phyloP scores from a whole-genome alignment of 2,888 invertebrate genomes.

The Parascotia fuliginaria region DNA sequence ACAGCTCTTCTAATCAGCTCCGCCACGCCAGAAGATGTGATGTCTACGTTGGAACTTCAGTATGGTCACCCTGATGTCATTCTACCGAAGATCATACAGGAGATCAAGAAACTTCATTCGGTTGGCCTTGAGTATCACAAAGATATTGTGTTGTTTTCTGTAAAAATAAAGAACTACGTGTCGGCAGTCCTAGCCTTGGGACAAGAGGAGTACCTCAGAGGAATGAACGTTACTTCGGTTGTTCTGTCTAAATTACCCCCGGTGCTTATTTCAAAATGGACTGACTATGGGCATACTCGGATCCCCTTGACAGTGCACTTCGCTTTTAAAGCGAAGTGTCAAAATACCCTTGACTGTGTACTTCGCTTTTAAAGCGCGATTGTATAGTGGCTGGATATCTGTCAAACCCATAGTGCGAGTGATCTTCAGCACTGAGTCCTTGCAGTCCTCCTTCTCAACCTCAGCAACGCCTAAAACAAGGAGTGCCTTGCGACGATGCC shows the following conservation, averaged over 20 bases:
- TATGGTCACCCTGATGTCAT: background rate
- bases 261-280: background rate
- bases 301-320: too few species aligned
- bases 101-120: slow-evolving; percentile 5
- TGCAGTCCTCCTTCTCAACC: too few species aligned
- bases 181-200: slow-evolving; percentile 1
- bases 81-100: slow-evolving; percentile 1
- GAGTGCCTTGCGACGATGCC: too few species aligned
- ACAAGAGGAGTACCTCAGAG: slow-evolving; percentile 3
- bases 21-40: background rate
- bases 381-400: too few species aligned
- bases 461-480: too few species aligned
- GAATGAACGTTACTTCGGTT: background rate
- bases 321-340: too few species aligned
- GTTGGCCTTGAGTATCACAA: slow-evolving; percentile 1
- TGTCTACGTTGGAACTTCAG: background rate
- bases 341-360: too few species aligned
- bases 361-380: too few species aligned
- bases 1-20: background rate
- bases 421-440: too few species aligned
- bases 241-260: slow-evolving; percentile 1
- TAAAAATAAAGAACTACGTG: slow-evolving; percentile 1
- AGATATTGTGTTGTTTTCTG: slow-evolving; percentile 1
- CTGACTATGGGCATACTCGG: background rate
- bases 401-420: too few species aligned